Evolutionary conservation across 2,113 vertebrate genomes (phyloP).

Genomic region (Lepisosteus osseus): DNA sequence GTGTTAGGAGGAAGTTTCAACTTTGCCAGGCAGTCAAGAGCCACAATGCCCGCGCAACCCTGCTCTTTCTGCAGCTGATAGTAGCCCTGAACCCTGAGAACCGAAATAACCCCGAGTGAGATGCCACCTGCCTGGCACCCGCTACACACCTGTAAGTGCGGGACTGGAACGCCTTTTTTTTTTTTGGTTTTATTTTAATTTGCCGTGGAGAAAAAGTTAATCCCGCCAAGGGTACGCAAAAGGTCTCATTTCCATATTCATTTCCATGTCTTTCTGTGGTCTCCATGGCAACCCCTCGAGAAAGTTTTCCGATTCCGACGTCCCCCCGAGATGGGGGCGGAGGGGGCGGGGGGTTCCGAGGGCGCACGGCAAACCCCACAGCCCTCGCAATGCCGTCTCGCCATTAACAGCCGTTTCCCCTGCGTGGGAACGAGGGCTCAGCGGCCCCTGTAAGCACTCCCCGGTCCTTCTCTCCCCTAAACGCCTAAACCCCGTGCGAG

Average conservation of each 20-base stretch:
- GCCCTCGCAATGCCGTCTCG: not conserved
- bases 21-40: no score
- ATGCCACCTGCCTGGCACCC: no score
- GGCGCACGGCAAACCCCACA: not conserved
- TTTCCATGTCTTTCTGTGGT: not conserved
- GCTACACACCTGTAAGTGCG: no score
- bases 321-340: not conserved
- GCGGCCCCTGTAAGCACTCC: no score
- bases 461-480: no score
- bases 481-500: no score
- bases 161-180: not conserved
- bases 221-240: not conserved
- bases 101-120: no score
- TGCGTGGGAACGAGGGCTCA: no score
- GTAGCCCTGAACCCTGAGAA: no score
- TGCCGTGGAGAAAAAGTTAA: not conserved
- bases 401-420: not conserved
- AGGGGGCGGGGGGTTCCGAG: not conserved
- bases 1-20: no score
- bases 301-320: not conserved
- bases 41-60: no score
- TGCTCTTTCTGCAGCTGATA: no score
- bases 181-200: not conserved
- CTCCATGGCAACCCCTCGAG: conserved; percentile 10
- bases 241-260: conserved; percentile 6